These are phyloP conservation scores for Cheilosia variabilis DNA, from an alignment of 2,888 invertebrate genomes.

Conservation along the genomic window DNA sequence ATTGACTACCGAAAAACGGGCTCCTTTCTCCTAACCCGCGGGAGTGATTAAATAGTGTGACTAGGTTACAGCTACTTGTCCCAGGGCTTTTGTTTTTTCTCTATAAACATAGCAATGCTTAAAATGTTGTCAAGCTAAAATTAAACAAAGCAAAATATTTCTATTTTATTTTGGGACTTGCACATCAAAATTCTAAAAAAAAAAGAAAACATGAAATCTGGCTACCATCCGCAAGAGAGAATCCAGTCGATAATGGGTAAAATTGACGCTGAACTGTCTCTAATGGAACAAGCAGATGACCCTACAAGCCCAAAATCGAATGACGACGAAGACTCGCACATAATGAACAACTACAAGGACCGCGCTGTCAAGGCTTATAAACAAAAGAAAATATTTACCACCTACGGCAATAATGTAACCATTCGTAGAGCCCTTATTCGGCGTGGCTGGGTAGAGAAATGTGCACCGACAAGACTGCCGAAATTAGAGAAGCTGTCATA, in stretches of 20 bases:
- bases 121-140: background rate
- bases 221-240: conserved; percentile 33
- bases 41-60: too few species aligned
- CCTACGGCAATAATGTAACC: conserved; percentile 80
- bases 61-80: too few species aligned
- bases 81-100: too few species aligned
- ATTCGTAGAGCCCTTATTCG: conserved; percentile 85
- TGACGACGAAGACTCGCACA: conserved; percentile 10
- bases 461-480: conserved; percentile 81
- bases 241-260: conserved; percentile 37
- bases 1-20: too few species aligned
- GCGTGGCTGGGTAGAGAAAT: conserved; percentile 91
- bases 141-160: background rate
- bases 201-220: conserved; percentile 22
- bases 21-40: too few species aligned
- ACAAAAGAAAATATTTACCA: conserved; percentile 81
- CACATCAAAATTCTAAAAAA: conserved; percentile 43
- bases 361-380: conserved; percentile 80
- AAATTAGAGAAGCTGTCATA: conserved; percentile 80
- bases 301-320: background rate
- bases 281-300: background rate
- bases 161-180: conserved; percentile 18
- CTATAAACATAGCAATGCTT: too few species aligned
- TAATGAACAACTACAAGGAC: conserved; percentile 26
- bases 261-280: conserved; percentile 35